Conservation (phyloP, 2,888 invertebrate species). For the Dyspetes luteomarginatus region DNA sequence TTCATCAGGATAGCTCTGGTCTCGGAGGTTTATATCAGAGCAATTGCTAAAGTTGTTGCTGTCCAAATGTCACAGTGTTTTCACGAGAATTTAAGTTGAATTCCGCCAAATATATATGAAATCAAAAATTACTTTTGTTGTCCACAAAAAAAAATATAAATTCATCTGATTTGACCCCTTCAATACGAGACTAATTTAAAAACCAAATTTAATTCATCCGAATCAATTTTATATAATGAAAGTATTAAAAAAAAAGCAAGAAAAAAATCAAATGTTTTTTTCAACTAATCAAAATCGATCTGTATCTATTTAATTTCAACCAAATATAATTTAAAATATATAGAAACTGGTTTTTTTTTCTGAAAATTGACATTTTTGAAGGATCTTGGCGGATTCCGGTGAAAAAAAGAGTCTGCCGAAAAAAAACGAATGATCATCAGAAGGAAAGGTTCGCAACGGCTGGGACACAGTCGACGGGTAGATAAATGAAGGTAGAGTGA, state of each 20-base stretch:
- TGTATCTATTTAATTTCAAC: too few relatives aligned
- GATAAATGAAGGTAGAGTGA: constrained; percentile 79
- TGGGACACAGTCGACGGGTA: constrained; percentile 67
- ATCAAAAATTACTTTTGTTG: constrained; percentile 2
- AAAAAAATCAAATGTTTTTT: too few relatives aligned
- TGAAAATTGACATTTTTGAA: too few relatives aligned
- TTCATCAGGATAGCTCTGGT: constrained; percentile 69
- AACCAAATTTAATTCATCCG: too few relatives aligned
- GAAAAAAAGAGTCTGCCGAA: constrained; percentile 12
- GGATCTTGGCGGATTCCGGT: too few relatives aligned
- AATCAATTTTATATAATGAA: too few relatives aligned
- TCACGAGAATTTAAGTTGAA: constrained; percentile 40
- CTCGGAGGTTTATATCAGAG: constrained; percentile 20
- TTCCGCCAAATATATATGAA: not conserved
- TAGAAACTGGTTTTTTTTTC: too few relatives aligned
- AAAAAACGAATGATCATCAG: constrained; percentile 48
- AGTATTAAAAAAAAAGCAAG: too few relatives aligned
- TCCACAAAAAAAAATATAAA: constrained; percentile 8
- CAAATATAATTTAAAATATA: too few relatives aligned
- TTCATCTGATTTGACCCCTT: too few relatives aligned
- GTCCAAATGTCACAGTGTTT: constrained; percentile 1
- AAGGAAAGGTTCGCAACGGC: constrained; percentile 55
- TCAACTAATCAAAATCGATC: too few relatives aligned
- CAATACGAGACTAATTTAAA: too few relatives aligned
- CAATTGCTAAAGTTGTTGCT: not conserved